Percentiles rank a stretch among this genome's conserved stretches.
phyloP scores from a whole-genome alignment of 2,113 vertebrate genomes.

The Mesoclemmys tuberculata region DNA sequence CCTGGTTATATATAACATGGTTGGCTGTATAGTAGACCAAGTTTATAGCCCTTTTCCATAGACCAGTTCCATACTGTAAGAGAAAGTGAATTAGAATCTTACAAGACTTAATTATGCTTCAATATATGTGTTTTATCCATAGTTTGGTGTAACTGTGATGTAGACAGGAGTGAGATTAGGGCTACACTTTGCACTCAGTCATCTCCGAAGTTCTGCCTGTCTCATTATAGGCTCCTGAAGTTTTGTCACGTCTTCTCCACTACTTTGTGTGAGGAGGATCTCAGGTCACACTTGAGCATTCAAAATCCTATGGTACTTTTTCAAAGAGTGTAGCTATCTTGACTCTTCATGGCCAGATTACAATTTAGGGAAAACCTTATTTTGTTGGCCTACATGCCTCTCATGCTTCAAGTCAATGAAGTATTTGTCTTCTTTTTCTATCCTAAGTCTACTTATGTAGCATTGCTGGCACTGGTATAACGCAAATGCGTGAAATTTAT shows the following conservation, averaged over 20 bases:
- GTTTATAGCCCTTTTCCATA: not conserved
- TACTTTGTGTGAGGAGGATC: not conserved
- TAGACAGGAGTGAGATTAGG: not conserved
- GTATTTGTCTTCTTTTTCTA: not conserved
- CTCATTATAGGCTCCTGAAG: not conserved
- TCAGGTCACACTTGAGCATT: not conserved
- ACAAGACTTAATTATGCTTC: not conserved
- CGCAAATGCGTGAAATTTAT: not conserved
- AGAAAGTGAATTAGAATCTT: not conserved
- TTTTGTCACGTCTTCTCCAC: not conserved
- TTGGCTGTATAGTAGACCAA: not conserved
- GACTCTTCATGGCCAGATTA: not conserved
- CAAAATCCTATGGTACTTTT: not conserved
- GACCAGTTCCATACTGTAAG: not conserved
- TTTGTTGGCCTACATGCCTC: not conserved
- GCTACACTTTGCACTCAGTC: not conserved
- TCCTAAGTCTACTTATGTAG: not conserved
- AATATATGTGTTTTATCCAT: not conserved
- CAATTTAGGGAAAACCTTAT: not conserved
- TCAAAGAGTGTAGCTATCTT: not conserved
- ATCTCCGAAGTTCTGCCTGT: not conserved
- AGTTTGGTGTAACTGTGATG: not conserved
- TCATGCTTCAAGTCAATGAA: not conserved
- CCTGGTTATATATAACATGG: accelerated
- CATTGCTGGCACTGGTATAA: not conserved